These are phyloP conservation scores for Rhagonycha lutea DNA, from an alignment of 2,888 invertebrate species.

Conservation along the genomic window DNA sequence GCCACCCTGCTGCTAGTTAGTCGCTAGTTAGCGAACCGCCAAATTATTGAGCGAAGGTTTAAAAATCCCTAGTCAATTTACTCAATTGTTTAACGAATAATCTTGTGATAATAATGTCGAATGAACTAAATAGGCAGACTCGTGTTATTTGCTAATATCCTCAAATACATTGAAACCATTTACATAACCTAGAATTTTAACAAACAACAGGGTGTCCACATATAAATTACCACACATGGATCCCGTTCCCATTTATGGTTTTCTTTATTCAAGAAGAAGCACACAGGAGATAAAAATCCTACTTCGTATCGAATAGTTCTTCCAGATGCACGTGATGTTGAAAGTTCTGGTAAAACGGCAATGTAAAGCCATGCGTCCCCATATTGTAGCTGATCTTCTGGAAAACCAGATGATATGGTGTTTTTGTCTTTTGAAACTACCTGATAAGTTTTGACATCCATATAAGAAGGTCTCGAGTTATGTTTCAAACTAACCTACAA, in stretches of 20 bases:
- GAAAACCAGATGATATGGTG: neutral
- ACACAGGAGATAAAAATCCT: slow-evolving; percentile 5
- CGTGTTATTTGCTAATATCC: too few species aligned
- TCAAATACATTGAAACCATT: too few species aligned
- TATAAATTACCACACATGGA: neutral
- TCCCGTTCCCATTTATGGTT: neutral
- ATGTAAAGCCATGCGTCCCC: slow-evolving; percentile 21
- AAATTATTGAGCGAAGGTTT: too few species aligned
- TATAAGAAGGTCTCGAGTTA: slow-evolving; percentile 9
- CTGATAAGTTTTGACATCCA: neutral
- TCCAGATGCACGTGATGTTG: neutral
- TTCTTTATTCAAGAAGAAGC: slow-evolving; percentile 4
- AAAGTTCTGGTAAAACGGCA: slow-evolving; percentile 7
- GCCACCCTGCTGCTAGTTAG: too few species aligned
- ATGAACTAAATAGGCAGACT: too few species aligned
- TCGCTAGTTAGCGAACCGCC: too few species aligned
- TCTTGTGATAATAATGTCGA: too few species aligned
- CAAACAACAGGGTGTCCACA: too few species aligned
- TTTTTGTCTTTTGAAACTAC: neutral
- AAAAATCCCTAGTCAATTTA: too few species aligned
- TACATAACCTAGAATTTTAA: too few species aligned
- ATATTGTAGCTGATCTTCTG: neutral
- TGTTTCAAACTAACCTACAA: slow-evolving; percentile 8
- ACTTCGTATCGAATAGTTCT: neutral
- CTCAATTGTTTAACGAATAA: too few species aligned